phyloP scores from a whole-genome alignment of 2,113 vertebrate genomes.

The human (Homo sapiens) region GRCh38 chr1:204220501-204221000 shows the following conservation, averaged over 20 bases:
- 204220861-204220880: conserved; percentile 78
- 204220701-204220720: conserved; percentile 71
- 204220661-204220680: conserved; percentile 26
- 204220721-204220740: conserved; percentile 72
- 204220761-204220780: conserved; percentile 89
- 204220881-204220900: conserved; percentile 50
- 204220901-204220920: background rate
- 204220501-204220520: background rate
- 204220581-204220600: conserved; percentile 80
- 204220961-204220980: background rate
- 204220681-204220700: conserved; percentile 63
- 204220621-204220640: conserved; percentile 40
- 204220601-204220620: conserved; percentile 75
- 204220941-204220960: conserved; percentile 28
- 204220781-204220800: conserved; percentile 88
- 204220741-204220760: conserved; percentile 81
- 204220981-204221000: background rate
- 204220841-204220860: conserved; percentile 31
- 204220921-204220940: conserved; percentile 37
- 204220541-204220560: conserved; percentile 85
- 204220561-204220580: conserved; percentile 84
- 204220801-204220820: conserved; percentile 83
- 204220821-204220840: conserved; percentile 23
- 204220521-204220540: conserved; percentile 78
- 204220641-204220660: conserved; percentile 30